Evolutionary conservation across 2,797 vertebrate species (phyloP), one percentile per base, ranked within the genome.

Genomic region (Neosilurus hyrtlii): DNA sequence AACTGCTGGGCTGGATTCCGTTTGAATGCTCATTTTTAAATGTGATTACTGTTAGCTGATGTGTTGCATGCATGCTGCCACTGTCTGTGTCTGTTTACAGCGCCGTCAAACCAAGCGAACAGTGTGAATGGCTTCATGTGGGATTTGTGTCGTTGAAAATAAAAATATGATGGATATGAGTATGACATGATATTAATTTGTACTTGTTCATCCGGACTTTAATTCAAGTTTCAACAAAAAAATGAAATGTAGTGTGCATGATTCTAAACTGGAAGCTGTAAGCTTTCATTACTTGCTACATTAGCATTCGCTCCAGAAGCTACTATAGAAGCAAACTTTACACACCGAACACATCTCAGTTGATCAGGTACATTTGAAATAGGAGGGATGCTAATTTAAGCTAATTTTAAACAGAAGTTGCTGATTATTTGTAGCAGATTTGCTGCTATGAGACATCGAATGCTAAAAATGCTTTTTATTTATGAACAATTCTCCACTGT

Each of bases 61-160:
- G 86, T 87, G 79, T 86, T 92, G 93, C 93, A 94, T 94, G 92
- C 91, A 80, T 90, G 89, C 92, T 88, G 78, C 14, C 80, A 79
- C 77, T 62, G 85, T 85, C 81, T 54, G 56, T 88, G 82, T 88
- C 77, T 74, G 35, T 73, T 70, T 81, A 89, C 80, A 83, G 66
- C 87, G 88, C 88, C 74, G 72, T 87, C 81, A 30, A 57, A 80
- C n/a, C 77, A 84, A 74, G 71, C 73, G 76, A 80, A 73, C 51
- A 80, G 75, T 86, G 81, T 82, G 87, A 85, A 88, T 86, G 86
- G 84, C 80, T 51, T 83, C 72, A 49, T 82, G 87, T 87, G 72
- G 79, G 80, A 86, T 61, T 86, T 52, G 10, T 35, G 59, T 78
- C 5, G 70, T 76, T 89, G 81, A 88, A 87, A 86, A 87, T 89